Evolutionary conservation across 2,113 vertebrate genomes (phyloP), one percentile per base, ranked within the genome.

Genomic region (Prochilodus magdalenae): DNA sequence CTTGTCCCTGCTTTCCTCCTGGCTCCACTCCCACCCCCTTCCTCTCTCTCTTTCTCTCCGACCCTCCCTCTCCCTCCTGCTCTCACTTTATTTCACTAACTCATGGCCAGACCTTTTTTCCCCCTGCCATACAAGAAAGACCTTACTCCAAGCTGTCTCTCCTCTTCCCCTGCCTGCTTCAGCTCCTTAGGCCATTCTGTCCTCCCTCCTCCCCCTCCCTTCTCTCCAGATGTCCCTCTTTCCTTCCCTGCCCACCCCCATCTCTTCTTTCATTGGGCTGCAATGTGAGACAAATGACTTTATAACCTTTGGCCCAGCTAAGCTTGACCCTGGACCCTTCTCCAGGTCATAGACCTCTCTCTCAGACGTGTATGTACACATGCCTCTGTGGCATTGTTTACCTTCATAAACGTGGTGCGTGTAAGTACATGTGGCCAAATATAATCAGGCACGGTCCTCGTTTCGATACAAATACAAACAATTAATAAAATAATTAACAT

Each of bases 111-210:
- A 93, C 94, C 94, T 92, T 92, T 95, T 78, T 78, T 79, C n/a
- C 83, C 74, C 94, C 40, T 44, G 93, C 95, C 95, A 96, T 94
- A 94, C 94, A 94, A 95, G 87, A 93, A 95, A 91, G 94, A 79
- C 94, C 94, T 94, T 93, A 92, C 94, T 92, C 94, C 92, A 93
- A 93, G 93, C 94, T 93, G 91, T 94, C 91, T 92, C 94, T 86
- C 92, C 93, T 94, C 93, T 95, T 95, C 84, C 95, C 84, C 92
- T 93, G 92, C 57, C 47, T 77, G 53, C 75, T 89, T 89, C 94
- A 44, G 40, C 40, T 44, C 40, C 40, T 44, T 44, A 44, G 94
- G 92, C 94, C 77, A 83, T 91, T 93, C 93, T 92, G 80, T 75
- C 75, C 82, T 70, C 53, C 65, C 27, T 55, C 80, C 49, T 73